Percentiles rank a stretch among this genome's conserved stretches.
Conservation (phyloP, 2,888 invertebrate genomes). For the Neocrepidodera transversa region DNA sequence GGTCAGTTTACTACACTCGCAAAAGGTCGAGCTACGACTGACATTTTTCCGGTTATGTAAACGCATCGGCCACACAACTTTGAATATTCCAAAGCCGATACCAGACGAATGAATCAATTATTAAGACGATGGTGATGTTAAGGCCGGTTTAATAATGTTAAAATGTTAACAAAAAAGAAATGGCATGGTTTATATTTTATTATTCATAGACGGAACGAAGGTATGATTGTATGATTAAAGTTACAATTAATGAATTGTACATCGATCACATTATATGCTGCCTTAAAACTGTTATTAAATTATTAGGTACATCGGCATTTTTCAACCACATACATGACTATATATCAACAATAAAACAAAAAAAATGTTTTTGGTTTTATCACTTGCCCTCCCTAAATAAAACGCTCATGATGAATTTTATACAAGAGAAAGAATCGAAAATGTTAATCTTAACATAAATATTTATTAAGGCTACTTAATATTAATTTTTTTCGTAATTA, state of each 20-base stretch:
- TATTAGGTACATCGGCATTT: no score
- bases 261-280: no score
- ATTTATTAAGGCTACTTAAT: neutral
- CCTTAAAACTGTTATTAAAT: no score
- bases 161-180: neutral
- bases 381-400: no score
- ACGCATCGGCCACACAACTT: constrained; percentile 32
- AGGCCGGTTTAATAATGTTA: neutral
- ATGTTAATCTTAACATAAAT: neutral
- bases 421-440: no score
- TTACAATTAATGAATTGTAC: no score
- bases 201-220: neutral
- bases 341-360: no score
- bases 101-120: constrained; percentile 24
- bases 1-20: constrained; percentile 23
- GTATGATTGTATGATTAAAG: no score
- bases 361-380: no score
- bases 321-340: no score
- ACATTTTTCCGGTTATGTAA: constrained; percentile 42
- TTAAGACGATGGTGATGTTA: constrained; percentile 2
- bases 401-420: no score
- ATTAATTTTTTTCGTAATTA: neutral
- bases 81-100: constrained; percentile 30
- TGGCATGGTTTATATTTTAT: neutral
- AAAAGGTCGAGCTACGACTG: constrained; percentile 34